Conservation (phyloP, 2,797 vertebrate species). For the Protosalanx chinensis region DNA sequence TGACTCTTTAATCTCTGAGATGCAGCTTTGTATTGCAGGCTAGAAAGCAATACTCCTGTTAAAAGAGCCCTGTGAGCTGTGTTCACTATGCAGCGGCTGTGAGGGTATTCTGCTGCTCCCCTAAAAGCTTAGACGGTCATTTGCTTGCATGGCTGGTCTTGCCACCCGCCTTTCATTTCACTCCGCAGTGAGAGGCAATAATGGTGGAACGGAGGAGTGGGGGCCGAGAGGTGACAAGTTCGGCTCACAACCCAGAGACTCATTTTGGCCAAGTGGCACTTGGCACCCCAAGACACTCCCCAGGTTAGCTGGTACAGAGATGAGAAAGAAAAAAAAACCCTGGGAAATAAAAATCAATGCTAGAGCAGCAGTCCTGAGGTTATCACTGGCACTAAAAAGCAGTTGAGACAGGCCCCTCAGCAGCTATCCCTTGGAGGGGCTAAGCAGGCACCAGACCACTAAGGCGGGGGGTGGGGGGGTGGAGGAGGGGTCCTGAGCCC, state of each 20-base stretch:
- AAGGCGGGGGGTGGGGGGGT: not conserved
- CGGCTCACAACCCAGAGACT: slow-evolving; percentile 20
- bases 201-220: not conserved
- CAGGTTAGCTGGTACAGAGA: slow-evolving; percentile 23
- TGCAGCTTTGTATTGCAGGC: slow-evolving; percentile 25
- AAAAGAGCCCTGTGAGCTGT: not conserved
- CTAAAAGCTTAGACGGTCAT: slow-evolving; percentile 13
- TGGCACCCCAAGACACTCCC: slow-evolving; percentile 25
- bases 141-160: slow-evolving; percentile 18
- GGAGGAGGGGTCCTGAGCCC: not conserved
- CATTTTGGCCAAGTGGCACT: slow-evolving; percentile 14
- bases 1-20: slow-evolving; percentile 8
- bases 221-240: slow-evolving; percentile 19
- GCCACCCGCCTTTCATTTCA: slow-evolving; percentile 17
- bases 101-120: not conserved
- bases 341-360: slow-evolving; percentile 35
- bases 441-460: slow-evolving; percentile 20
- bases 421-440: slow-evolving; percentile 21
- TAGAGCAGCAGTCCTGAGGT: slow-evolving; percentile 26
- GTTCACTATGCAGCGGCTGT: not conserved
- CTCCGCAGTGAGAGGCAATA: not conserved
- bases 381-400: slow-evolving; percentile 37
- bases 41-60: slow-evolving; percentile 6
- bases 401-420: slow-evolving; percentile 25
- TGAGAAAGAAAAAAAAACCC: slow-evolving; percentile 19